Evolutionary conservation across 2,888 invertebrate genomes (phyloP), one percentile per base, ranked within the genome.

Genomic region (Dysmachus trigonus): DNA sequence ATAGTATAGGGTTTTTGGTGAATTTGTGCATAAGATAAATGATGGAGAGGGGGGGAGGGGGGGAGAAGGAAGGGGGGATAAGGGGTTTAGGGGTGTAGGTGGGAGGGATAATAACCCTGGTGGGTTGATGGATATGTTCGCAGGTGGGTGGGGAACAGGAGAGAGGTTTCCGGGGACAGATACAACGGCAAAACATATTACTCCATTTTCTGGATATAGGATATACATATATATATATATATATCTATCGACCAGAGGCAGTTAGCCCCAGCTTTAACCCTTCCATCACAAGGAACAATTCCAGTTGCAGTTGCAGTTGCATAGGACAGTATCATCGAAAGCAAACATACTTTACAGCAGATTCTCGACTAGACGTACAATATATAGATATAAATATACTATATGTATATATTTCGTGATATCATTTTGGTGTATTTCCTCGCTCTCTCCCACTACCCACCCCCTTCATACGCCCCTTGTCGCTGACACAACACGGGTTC

Each of bases 131-230:
- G 47, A 47, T 47, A 41, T 41, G 41, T 15, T 41, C 3, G 41
- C 0, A 15, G 8, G 38, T 13, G 47, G 47, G n/a, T 13, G 47
- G 47, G 41, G 41, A 1, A 2, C n/a, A n/a, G n/a, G n/a, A n/a
- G n/a, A n/a, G n/a, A n/a, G n/a, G n/a, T n/a, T n/a, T n/a, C n/a
- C n/a, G 15, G 13, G n/a, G 47, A 10, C 22, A 7, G 7, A 31
- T 72, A 22, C 35, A 47, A n/a, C 31, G 33, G 22, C n/a, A 47
- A 27, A 47, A 31, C 47, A 22, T 47, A 47, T 79, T 79, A 79
- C 77, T 79, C 77, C 47, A 79, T 79, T 79, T 76, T 38, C 22
- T 79, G 30, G 18, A 8, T 47, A 79, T n/a, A n/a, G n/a, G n/a
- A n/a, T n/a, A n/a, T n/a, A n/a, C n/a, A n/a, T n/a, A n/a, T n/a